Conservation (phyloP, 2,113 vertebrate genomes). For the Sardina pilchardus region DNA sequence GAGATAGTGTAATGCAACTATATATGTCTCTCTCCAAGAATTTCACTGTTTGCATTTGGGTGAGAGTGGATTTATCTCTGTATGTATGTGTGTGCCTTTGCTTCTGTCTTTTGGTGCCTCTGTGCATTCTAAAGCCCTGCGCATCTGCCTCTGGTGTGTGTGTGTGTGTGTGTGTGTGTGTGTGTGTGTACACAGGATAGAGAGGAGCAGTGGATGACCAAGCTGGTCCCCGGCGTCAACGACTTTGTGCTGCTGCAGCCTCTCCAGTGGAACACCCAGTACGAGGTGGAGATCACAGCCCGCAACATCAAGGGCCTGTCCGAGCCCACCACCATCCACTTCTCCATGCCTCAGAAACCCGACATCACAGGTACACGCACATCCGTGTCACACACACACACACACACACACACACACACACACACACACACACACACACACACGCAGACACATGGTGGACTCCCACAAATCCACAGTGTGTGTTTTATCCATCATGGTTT, state of each 20-base stretch:
- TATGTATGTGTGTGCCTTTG: conserved; percentile 6
- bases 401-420: not conserved
- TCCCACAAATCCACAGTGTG: not conserved
- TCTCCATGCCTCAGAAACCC: conserved; percentile 96
- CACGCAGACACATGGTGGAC: not conserved
- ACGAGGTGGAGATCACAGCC: conserved; percentile 96
- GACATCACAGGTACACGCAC: conserved; percentile 89
- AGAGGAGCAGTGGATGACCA: conserved; percentile 97
- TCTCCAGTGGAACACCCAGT: conserved; percentile 94
- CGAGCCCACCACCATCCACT: conserved; percentile 92
- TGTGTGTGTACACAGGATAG: conserved; percentile 80
- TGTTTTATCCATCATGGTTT: conserved; percentile 26
- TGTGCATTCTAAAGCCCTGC: not conserved
- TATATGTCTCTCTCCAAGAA: no score
- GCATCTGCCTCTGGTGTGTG: not conserved
- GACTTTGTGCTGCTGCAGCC: conserved; percentile 92
- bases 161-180: conserved; percentile 10
- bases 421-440: not conserved
- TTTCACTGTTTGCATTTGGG: no score
- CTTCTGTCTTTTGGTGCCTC: not conserved
- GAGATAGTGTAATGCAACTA: no score
- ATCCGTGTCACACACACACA: conserved; percentile 23
- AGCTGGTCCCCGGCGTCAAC: conserved; percentile 88
- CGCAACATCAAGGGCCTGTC: conserved; percentile 93
- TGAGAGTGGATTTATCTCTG: not conserved